These are phyloP conservation scores for Panzeria rudis DNA, from an alignment of 2,888 invertebrate species.

Conservation along the genomic window DNA sequence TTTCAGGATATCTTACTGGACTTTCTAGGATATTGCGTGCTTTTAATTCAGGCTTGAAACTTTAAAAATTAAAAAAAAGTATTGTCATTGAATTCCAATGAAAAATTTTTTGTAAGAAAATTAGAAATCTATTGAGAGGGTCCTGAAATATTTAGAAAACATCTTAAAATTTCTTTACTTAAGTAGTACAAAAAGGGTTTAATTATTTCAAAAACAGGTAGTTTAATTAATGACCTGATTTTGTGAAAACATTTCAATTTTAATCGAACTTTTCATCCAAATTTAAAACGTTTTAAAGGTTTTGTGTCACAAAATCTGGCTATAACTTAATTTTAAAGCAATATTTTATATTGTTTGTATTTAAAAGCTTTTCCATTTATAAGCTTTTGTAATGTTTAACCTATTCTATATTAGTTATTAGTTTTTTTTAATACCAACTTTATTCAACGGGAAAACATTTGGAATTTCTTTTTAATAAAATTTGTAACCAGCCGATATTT, in stretches of 20 bases:
- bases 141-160: no score
- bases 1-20: no score
- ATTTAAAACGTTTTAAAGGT: neutral
- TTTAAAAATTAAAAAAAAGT: no score
- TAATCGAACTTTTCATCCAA: neutral
- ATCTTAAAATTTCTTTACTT: no score
- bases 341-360: slow-evolving; percentile 27
- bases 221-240: neutral
- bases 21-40: no score
- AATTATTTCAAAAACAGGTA: no score
- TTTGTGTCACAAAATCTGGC: neutral
- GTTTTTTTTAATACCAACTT: neutral
- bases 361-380: slow-evolving; percentile 52
- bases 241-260: neutral
- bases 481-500: neutral
- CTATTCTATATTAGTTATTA: neutral
- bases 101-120: no score
- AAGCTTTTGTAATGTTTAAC: neutral
- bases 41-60: no score
- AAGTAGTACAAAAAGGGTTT: no score
- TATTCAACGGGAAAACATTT: neutral
- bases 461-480: neutral
- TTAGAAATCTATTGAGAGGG: no score
- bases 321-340: slow-evolving; percentile 32
- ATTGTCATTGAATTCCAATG: no score